These are phyloP conservation scores for Phortica okadai DNA, from an alignment of 2,888 invertebrate species.

Conservation along the genomic window DNA sequence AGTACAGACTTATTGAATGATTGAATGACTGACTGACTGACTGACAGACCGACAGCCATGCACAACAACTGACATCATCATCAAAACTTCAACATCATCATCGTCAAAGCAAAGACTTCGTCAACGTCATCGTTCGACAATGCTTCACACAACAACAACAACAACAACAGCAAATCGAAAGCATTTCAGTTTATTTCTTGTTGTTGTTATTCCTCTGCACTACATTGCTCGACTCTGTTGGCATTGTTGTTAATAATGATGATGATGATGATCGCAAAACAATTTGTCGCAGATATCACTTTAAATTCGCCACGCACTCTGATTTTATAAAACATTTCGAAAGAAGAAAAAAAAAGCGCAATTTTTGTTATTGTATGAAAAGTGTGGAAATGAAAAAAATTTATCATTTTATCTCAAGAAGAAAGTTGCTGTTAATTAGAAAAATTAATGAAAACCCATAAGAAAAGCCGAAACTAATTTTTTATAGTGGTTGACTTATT, in stretches of 20 bases:
- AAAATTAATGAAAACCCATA: constrained; percentile 20
- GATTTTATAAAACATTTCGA: constrained; percentile 29
- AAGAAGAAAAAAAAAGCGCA: neutral
- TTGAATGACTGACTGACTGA: neutral
- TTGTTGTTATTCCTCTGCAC: neutral
- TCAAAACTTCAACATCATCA: too few relatives aligned
- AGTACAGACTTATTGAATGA: constrained; percentile 12
- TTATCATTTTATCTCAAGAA: neutral
- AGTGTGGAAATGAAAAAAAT: neutral
- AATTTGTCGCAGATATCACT: constrained; percentile 58
- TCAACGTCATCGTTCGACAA: constrained; percentile 1
- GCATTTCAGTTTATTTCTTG: constrained; percentile 36
- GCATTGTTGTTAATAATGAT: too few relatives aligned
- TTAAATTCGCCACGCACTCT: constrained; percentile 47
- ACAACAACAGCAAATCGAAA: constrained; percentile 44
- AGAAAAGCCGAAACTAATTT: neutral
- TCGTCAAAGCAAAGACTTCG: neutral
- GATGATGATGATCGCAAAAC: constrained; percentile 39
- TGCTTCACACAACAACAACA: neutral
- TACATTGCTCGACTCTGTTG: neutral
- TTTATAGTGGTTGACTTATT: too few relatives aligned
- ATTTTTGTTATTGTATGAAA: neutral
- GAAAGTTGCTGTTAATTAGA: constrained; percentile 12
- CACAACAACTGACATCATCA: too few relatives aligned
- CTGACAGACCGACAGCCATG: too few relatives aligned